Base-by-base conservation (phyloP, 2,888 invertebrate genomes). In the Euphydryas editha region DNA sequence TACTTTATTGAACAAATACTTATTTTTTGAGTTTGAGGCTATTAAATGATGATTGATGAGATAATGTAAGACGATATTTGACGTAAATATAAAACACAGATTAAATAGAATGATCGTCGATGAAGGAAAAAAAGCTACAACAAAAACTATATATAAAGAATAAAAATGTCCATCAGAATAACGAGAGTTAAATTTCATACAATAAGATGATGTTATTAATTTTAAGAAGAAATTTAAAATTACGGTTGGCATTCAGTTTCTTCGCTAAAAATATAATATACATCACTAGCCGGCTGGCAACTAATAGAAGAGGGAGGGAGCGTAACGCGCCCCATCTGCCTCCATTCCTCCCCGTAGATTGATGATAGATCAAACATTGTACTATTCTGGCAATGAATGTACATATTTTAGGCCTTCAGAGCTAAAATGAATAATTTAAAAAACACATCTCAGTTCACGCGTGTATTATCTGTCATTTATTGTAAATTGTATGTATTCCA, bases 291-390 rank as follows among this genome's bases (percentile, higher is more conserved):
- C 66, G 67, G 61, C 59, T 64, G 66, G 70, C 68, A 70, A 70
- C 72, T 74, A 74, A 75, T 72, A 70, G 72, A n/a, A n/a, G n/a
- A n/a, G n/a, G n/a, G 71, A 74, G 77, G 76, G 76, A 68, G 73
- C 68, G 70, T 58, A 69, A 71, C 72, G 68, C 56, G 42, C 66
- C 71, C 70, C 72, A 51, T 8, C 47, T 51, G 24, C 70, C 63
- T 68, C 61, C 65, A 67, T 60, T 73, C 72, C 81, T 74, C 80
- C 78, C 78, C 73, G 64, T 65, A 75, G 74, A 76, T 80, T 73
- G 76, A 80, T 78, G 80, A 81, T 81, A 81, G 78, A 83, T 81
- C 78, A 78, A 77, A 71, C 73, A 75, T 77, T 74, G 75, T 77
- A 74, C 70, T 68, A 57, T 64, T 64, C 63, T 59, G 59, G 58